Conservation (phyloP, 2,113 vertebrate species). For the Hiodon tergisus region DNA sequence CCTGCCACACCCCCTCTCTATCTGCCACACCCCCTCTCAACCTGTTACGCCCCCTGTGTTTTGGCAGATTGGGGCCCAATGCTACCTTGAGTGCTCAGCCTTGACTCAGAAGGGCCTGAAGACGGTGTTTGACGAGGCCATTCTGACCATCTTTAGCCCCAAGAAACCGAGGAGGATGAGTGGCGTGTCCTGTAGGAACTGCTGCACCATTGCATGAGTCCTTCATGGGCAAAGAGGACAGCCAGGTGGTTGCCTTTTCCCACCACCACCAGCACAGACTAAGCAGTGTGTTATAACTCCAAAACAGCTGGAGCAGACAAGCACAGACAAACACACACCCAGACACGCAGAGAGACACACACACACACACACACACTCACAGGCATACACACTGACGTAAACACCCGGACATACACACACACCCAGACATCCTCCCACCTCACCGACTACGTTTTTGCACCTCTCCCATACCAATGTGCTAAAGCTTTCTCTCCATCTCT, state of each 20-base stretch:
- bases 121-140: slow-evolving; percentile 81
- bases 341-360: neutral
- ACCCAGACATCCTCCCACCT: neutral
- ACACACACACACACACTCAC: neutral
- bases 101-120: slow-evolving; percentile 85
- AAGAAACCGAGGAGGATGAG: slow-evolving; percentile 66
- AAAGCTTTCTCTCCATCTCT: neutral
- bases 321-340: neutral
- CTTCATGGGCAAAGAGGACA: neutral
- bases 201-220: slow-evolving; percentile 70
- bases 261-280: neutral
- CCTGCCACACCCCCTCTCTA: no score
- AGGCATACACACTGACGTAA: neutral
- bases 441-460: neutral
- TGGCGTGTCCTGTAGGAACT: slow-evolving; percentile 56
- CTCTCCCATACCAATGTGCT: neutral
- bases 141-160: slow-evolving; percentile 80
- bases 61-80: slow-evolving; percentile 77
- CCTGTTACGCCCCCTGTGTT: neutral
- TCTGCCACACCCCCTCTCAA: neutral
- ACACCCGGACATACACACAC: slow-evolving; percentile 2
- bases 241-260: slow-evolving; percentile 16
- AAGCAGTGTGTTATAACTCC: neutral
- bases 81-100: slow-evolving; percentile 81
- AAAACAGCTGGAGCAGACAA: neutral